These are phyloP conservation scores for Vicugna pacos DNA, from an alignment of 2,113 vertebrate genomes.

Conservation along the genomic window DNA sequence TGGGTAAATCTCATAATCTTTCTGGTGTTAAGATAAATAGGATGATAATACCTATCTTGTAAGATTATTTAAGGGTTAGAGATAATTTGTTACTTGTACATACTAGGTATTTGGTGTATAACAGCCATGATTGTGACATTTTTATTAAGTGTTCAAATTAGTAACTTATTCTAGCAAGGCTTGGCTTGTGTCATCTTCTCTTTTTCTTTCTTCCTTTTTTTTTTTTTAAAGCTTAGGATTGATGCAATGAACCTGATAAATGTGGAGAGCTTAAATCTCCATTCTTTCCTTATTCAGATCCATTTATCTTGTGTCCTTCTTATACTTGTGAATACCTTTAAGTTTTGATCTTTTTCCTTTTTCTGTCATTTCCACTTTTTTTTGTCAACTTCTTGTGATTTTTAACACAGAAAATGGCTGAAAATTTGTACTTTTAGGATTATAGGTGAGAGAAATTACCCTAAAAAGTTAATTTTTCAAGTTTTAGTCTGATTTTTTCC, in stretches of 20 bases:
- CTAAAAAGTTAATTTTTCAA: background rate
- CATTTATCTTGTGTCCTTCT: background rate
- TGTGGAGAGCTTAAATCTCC: background rate
- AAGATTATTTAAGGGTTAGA: conserved; percentile 1
- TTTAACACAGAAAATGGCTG: background rate
- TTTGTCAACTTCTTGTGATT: background rate
- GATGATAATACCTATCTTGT: conserved; percentile 6
- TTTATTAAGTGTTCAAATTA: conserved; percentile 5
- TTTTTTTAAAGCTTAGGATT: background rate
- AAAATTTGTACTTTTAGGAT: background rate
- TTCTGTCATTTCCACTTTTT: conserved; percentile 1
- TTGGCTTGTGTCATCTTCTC: background rate
- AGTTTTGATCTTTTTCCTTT: background rate
- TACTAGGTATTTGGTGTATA: background rate
- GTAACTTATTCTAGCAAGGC: background rate
- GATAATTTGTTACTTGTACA: conserved; percentile 28
- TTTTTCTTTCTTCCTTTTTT: background rate
- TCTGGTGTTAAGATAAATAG: conserved; percentile 19
- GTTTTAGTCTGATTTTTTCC: background rate
- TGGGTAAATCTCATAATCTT: conserved; percentile 14
- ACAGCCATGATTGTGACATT: background rate
- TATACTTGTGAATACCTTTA: background rate
- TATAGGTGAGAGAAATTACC: background rate
- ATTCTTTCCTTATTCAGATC: background rate
- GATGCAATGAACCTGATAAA: background rate